Evolutionary conservation across 2,888 invertebrate genomes (phyloP).

Genomic region (Taphrorychus bicolor): DNA sequence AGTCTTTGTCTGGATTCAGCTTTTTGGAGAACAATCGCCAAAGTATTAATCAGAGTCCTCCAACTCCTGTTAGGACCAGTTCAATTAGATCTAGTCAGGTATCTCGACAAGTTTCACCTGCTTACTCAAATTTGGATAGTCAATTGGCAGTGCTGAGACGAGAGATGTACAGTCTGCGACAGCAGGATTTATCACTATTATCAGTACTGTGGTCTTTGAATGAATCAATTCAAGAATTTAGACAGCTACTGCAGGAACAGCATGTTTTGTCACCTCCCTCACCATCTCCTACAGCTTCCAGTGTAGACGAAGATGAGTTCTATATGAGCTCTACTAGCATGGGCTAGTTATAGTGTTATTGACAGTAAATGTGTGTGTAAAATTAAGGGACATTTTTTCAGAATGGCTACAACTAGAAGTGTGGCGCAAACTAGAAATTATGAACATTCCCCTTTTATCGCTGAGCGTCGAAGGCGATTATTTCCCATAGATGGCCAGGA

Average conservation of each 20-base stretch:
- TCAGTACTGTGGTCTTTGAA: conserved; percentile 92
- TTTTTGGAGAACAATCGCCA: conserved; percentile 17
- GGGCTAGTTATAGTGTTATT: conserved; percentile 9
- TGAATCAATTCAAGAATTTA: conserved; percentile 90
- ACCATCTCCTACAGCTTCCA: conserved; percentile 64
- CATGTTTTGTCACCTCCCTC: conserved; percentile 63
- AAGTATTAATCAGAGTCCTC: conserved; percentile 51
- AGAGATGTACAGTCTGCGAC: conserved; percentile 78
- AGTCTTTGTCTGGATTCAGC: conserved; percentile 21
- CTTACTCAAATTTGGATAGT: conserved; percentile 8
- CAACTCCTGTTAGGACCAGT: conserved; percentile 45
- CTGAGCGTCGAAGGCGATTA: conserved; percentile 69
- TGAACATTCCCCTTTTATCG: conserved; percentile 66
- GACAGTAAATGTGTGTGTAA: background rate
- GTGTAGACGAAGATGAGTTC: conserved; percentile 56
- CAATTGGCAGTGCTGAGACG: conserved; percentile 13
- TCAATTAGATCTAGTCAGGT: conserved; percentile 43
- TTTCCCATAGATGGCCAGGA: conserved; percentile 57
- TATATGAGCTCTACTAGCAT: conserved; percentile 50
- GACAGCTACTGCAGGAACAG: conserved; percentile 69
- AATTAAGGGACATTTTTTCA: background rate
- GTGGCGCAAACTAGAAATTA: background rate
- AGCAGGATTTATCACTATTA: conserved; percentile 85
- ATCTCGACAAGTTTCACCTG: conserved; percentile 48
- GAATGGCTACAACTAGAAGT: background rate